A percentile compares a stretch with the other conserved stretches of the same genome.
These are phyloP conservation scores for Anarhynchus alexandrinus DNA, from an alignment of 2,113 vertebrate species.

Conservation along the genomic window DNA sequence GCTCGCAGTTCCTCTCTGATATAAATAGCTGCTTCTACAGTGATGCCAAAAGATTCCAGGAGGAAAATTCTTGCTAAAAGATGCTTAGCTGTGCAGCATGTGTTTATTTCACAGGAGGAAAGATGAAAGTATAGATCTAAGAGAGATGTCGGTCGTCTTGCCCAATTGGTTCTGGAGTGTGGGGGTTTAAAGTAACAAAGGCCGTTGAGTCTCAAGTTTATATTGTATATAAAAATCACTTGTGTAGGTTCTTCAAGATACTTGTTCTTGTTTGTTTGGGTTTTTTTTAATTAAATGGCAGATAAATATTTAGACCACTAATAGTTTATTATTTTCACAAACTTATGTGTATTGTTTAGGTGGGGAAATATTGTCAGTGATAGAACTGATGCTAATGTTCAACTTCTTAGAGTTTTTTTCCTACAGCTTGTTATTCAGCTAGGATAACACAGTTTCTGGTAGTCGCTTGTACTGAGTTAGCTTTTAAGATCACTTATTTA, in stretches of 20 bases:
- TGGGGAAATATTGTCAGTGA: not conserved
- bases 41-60: not conserved
- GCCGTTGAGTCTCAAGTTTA: fast-evolving
- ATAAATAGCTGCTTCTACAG: not conserved
- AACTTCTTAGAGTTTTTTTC: not conserved
- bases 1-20: not conserved
- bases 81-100: fast-evolving
- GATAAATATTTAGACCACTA: not conserved
- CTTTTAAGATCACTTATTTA: not conserved
- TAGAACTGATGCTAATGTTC: not conserved
- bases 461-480: not conserved
- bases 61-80: not conserved
- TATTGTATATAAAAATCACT: not conserved
- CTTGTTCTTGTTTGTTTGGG: not conserved
- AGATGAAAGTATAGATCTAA: not conserved
- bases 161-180: not conserved
- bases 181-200: not conserved
- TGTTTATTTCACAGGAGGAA: not conserved
- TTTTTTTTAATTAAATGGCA: not conserved
- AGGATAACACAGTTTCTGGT: not conserved
- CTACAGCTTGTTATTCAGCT: not conserved
- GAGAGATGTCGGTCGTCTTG: not conserved
- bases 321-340: not conserved
- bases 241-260: not conserved
- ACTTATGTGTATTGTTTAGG: not conserved